Evolutionary conservation across 2,888 invertebrate genomes (phyloP).

Genomic region (Cosmopolites sordidus): DNA sequence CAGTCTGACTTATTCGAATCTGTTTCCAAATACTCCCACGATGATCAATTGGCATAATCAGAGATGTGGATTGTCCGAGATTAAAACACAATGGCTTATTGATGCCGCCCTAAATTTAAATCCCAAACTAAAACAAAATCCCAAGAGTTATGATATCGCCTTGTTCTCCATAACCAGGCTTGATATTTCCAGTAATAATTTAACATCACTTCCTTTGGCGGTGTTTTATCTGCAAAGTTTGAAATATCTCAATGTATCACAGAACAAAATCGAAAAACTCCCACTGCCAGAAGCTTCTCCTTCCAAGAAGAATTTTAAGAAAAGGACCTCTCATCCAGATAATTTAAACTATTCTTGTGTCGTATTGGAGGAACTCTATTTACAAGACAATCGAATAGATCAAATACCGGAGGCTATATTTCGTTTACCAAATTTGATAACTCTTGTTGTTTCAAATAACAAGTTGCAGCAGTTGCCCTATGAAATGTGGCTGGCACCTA

Average conservation of each 20-base stretch:
- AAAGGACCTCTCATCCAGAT: slow-evolving; percentile 37
- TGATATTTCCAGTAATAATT: slow-evolving; percentile 86
- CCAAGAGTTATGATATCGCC: slow-evolving; percentile 62
- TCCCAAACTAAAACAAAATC: slow-evolving; percentile 69
- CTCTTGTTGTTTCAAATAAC: slow-evolving; percentile 92
- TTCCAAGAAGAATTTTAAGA: slow-evolving; percentile 36
- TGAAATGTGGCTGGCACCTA: slow-evolving; percentile 81
- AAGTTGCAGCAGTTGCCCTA: slow-evolving; percentile 79
- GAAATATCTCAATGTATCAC: slow-evolving; percentile 78
- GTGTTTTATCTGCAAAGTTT: slow-evolving; percentile 82
- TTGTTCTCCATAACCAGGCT: slow-evolving; percentile 90
- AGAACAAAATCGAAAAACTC: slow-evolving; percentile 80
- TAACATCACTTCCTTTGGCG: slow-evolving; percentile 73
- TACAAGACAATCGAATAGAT: slow-evolving; percentile 89
- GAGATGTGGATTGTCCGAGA: slow-evolving; percentile 63
- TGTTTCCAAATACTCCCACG: slow-evolving; percentile 79
- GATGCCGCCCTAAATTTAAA: slow-evolving; percentile 83
- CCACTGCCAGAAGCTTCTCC: slow-evolving; percentile 51
- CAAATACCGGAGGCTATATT: slow-evolving; percentile 78
- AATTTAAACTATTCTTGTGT: slow-evolving; percentile 63
- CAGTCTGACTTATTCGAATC: slow-evolving; percentile 68
- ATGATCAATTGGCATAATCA: slow-evolving; percentile 92
- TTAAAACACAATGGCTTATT: slow-evolving; percentile 77
- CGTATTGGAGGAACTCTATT: slow-evolving; percentile 80
- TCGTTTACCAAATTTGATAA: slow-evolving; percentile 69